Base-by-base conservation (phyloP, 1,140 invertebrate genomes). In the Hylyphantes graminicola region DNA sequence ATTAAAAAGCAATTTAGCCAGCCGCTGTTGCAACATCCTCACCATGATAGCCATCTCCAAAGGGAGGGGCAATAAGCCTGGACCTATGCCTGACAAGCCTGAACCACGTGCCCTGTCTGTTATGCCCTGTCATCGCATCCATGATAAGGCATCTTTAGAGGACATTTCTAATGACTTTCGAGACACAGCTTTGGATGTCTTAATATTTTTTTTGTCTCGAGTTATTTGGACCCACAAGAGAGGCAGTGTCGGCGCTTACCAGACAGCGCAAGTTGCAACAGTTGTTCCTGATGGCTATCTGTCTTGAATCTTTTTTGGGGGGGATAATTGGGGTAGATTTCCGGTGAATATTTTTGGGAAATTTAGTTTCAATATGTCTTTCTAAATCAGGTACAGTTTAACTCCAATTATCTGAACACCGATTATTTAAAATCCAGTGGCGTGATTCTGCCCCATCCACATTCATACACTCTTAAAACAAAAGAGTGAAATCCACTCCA, bases 1-100 rank as follows among this genome's bases (percentile, higher is more conserved):
- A 78, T 78, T 78, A 78, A 78, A 78, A 78, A 78, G n/a, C 51
- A 54, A 65, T 78, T 78, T 55, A 50, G 19, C 35, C 35, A 15
- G 59, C 17, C 19, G 4, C 9, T n/a, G 21, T 48, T 9, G 50
- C 74, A 35, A 19, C 72, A 48, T 35, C 15, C 19, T 13, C 72
- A 65, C 17, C 19, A 35, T 5, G 10, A 57, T 57, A 57, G 48
- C 7, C 54, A 59, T 57, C 54, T 57, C 12, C n/a, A 10, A 59
- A 57, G 13, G 17, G 17, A 74, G 19, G 55, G 51, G 17, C 53
- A 12, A 54, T 17, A 50, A 57, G 9, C 53, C n/a, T 55, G 72
- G 64, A 35, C 19, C 17, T 48, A 15, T 59, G 79, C 72, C 79
- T 65, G 57, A 53, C 19, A 15, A 50, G 79, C 72, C 79, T 65